A percentile compares a stretch with the other conserved stretches of the same genome.
These are phyloP conservation scores for Macropodus opercularis DNA, from an alignment of 2,797 vertebrate genomes.

Conservation along the genomic window DNA sequence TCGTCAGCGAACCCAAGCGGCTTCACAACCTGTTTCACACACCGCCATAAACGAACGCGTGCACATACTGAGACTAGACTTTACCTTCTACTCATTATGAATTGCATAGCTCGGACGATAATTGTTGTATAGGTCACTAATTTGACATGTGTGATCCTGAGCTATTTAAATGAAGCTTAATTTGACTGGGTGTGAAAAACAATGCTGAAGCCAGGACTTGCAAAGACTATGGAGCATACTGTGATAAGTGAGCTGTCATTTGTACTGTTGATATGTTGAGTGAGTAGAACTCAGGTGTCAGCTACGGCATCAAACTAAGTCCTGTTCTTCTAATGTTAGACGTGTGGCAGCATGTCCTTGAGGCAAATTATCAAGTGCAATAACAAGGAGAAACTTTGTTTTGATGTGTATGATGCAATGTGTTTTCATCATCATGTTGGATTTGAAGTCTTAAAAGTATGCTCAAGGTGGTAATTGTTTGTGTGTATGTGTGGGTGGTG, in stretches of 20 bases:
- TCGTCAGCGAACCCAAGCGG: too few species aligned
- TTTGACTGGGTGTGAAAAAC: constrained; percentile 2
- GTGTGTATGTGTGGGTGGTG: neutral
- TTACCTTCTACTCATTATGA: too few species aligned
- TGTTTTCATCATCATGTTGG: constrained; percentile 7
- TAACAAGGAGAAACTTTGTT: constrained; percentile 13
- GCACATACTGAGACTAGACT: too few species aligned
- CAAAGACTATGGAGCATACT: neutral
- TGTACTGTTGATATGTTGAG: neutral
- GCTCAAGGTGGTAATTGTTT: constrained; percentile 44
- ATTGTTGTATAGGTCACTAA: too few species aligned
- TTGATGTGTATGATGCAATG: constrained; percentile 8
- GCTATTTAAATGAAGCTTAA: neutral
- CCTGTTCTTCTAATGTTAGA: neutral
- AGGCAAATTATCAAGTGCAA: constrained; percentile 17
- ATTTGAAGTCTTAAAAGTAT: constrained; percentile 23
- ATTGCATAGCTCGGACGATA: too few species aligned
- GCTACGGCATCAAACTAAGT: neutral
- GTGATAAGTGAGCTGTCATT: constrained; percentile 4
- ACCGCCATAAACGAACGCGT: too few species aligned
- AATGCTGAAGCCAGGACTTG: neutral
- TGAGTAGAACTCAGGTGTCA: neutral
- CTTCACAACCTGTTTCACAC: too few species aligned
- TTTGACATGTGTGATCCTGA: neutral
- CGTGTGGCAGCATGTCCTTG: constrained; percentile 14